A percentile compares a stretch with the other conserved stretches of the same genome.
Conservation (phyloP, 1,140 invertebrate genomes). For the Teleopsis dalmanni region DNA sequence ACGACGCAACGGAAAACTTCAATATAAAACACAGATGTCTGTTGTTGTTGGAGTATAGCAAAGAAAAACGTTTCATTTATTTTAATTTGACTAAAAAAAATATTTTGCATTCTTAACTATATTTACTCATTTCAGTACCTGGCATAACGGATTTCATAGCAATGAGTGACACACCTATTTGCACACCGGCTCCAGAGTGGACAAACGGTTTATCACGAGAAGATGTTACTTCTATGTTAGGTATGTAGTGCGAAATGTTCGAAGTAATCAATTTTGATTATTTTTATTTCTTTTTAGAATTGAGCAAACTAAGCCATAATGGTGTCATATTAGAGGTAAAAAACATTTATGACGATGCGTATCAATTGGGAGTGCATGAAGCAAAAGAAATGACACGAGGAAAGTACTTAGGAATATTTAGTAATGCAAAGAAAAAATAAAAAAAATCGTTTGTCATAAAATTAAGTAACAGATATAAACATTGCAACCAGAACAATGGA, state of each 20-base stretch:
- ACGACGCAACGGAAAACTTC: no score
- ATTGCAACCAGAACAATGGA: background rate
- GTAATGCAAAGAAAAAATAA: slow-evolving; percentile 17
- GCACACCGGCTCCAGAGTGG: slow-evolving; percentile 50
- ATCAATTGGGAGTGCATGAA: slow-evolving; percentile 88
- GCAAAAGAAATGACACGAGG: slow-evolving; percentile 93
- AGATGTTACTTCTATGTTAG: slow-evolving; percentile 63
- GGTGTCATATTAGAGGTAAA: slow-evolving; percentile 85
- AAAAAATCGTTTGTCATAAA: no score
- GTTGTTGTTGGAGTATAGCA: no score
- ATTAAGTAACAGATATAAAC: no score
- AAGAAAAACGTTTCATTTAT: no score
- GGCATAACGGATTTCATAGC: slow-evolving; percentile 66
- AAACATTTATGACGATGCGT: slow-evolving; percentile 85
- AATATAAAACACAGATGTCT: no score
- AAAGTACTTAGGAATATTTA: slow-evolving; percentile 86
- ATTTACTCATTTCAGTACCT: slow-evolving; percentile 54
- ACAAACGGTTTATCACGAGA: slow-evolving; percentile 53
- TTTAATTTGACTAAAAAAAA: no score
- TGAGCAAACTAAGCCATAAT: slow-evolving; percentile 69
- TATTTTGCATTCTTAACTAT: slow-evolving; percentile 12
- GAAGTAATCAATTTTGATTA: background rate
- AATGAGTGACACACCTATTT: slow-evolving; percentile 45
- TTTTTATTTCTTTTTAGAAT: slow-evolving; percentile 53
- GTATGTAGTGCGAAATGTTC: slow-evolving; percentile 47